phyloP scores from a whole-genome alignment of 2,888 invertebrate genomes.

The Cartodere bifasciata region DNA sequence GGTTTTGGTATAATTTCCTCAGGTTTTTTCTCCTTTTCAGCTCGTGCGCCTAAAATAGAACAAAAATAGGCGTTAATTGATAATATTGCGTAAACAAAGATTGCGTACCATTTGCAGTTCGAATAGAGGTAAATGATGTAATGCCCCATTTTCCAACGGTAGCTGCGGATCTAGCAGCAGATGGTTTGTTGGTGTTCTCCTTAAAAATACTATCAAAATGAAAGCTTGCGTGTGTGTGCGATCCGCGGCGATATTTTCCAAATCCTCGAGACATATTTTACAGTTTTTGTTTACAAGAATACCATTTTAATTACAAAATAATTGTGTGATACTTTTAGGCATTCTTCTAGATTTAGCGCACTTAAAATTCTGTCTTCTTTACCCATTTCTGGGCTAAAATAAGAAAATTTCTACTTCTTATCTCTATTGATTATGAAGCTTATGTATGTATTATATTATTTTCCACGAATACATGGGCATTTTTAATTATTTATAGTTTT shows the following conservation, averaged over 20 bases:
- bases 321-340: too few relatives aligned
- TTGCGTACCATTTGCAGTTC: conserved; percentile 59
- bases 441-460: too few relatives aligned
- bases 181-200: conserved; percentile 75
- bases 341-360: too few relatives aligned
- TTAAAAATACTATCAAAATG: conserved; percentile 54
- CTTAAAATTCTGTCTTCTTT: too few relatives aligned
- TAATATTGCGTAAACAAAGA: neutral
- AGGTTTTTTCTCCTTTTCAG: conserved; percentile 26
- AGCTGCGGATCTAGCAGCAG: conserved; percentile 79
- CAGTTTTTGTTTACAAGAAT: too few relatives aligned
- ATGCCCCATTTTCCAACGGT: conserved; percentile 91
- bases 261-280: conserved; percentile 35
- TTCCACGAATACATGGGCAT: too few relatives aligned
- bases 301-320: too few relatives aligned
- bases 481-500: too few relatives aligned
- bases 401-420: too few relatives aligned
- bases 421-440: too few relatives aligned
- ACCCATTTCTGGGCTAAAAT: too few relatives aligned
- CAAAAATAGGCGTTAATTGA: neutral
- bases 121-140: conserved; percentile 82
- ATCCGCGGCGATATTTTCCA: conserved; percentile 35
- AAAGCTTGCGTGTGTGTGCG: conserved; percentile 39
- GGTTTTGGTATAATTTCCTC: conserved; percentile 45
- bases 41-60: conserved; percentile 37